phyloP scores from a whole-genome alignment of 2,888 invertebrate genomes.

The Rotaria socialis region DNA sequence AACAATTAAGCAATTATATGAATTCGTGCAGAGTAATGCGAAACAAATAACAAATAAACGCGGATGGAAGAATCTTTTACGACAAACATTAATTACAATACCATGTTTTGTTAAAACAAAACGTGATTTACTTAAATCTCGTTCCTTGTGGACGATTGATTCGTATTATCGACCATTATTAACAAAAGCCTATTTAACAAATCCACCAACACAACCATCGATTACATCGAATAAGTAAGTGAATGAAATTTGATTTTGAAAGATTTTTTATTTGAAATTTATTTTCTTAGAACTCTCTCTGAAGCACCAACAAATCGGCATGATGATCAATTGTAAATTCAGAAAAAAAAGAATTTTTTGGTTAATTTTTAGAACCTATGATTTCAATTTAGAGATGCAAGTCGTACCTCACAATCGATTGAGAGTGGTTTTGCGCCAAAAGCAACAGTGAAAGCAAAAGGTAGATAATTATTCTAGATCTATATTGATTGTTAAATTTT shows the following conservation, averaged over 20 bases:
- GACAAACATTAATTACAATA: not conserved
- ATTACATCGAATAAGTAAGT: not conserved
- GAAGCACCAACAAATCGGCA: slow-evolving; percentile 27
- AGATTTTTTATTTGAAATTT: not conserved
- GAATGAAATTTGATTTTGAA: not conserved
- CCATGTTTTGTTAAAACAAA: slow-evolving; percentile 34
- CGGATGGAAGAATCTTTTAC: slow-evolving; percentile 12
- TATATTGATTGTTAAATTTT: too few species aligned
- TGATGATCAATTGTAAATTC: slow-evolving; percentile 16
- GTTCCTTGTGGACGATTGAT: slow-evolving; percentile 16
- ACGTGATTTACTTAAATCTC: slow-evolving; percentile 8
- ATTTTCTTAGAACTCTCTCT: not conserved
- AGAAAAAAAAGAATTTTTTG: not conserved
- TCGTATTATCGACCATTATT: slow-evolving; percentile 33
- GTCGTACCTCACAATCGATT: not conserved
- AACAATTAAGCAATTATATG: slow-evolving; percentile 2
- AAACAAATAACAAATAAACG: not conserved
- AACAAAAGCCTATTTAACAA: slow-evolving; percentile 2
- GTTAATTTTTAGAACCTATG: not conserved
- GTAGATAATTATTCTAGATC: not conserved
- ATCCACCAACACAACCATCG: not conserved
- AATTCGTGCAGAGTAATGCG: not conserved
- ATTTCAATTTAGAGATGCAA: not conserved
- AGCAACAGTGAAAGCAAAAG: slow-evolving; percentile 37
- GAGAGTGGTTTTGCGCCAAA: slow-evolving; percentile 12